Evolutionary conservation across 2,113 vertebrate species (phyloP), one percentile per base, ranked within the genome.

Genomic region (Azemiops feae): DNA sequence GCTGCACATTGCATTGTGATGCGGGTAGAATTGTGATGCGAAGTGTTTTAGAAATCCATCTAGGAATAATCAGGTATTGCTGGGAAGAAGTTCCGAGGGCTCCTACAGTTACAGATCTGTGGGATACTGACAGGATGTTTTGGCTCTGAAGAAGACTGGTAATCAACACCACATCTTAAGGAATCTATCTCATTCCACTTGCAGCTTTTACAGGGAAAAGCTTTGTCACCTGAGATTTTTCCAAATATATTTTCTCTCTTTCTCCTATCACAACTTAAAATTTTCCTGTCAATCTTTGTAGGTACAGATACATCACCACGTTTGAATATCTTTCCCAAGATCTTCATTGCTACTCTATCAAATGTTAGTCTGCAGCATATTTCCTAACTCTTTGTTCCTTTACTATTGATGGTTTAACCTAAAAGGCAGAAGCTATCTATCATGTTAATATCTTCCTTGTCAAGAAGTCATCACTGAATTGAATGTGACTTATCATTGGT

Each of bases 21-120:
- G 88, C n/a, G 86, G 25, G 16, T 43, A 14, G 14, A 39, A 86
- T 93, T 93, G 74, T 93, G 92, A 93, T 93, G 92, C 81, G 10
- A n/a, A 25, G 4, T 89, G 34, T 57, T 60, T 88, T 92, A 53
- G 30, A 92, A 18, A 53, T 30, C 30, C 45, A 43, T 55, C 9
- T 81, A 52, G 54, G 16, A 85, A 85, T 25, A 52, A 88, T 90
- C 18, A 89, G 20, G 2, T 85, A 45, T 12, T 25, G 30, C 43
- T 89, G 30, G 52, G 20, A 22, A 10, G n/a, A 7, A 50, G 16
- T 47, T 47, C 60, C 9, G 34, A 54, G 52, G 30, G 30, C 54
- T 8, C 5, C 16, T 50, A 74, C n/a, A 89, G 92, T 54, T 57
- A 30, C 74, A 34, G 16, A 22, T 23, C 16, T 27, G 45, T 22